Evolutionary conservation across 1,140 invertebrate genomes (phyloP), one percentile per base, ranked within the genome.

Genomic region (Papilio xuthus): DNA sequence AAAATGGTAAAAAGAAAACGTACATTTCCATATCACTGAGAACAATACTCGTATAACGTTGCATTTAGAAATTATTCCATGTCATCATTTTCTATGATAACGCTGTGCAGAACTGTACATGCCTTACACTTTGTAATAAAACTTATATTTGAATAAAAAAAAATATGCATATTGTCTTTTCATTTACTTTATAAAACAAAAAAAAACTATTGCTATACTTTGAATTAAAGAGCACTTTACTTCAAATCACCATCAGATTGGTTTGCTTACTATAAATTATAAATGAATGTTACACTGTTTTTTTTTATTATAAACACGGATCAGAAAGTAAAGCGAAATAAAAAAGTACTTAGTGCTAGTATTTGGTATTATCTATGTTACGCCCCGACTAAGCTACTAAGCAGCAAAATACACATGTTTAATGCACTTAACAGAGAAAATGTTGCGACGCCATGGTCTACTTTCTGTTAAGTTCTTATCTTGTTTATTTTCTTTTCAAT

Each of bases 401-500:
- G 50, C 42, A 44, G 15, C 23, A 50, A 71, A 71, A 73, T 67
- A 28, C 60, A 67, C 26, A 28, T 67, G 71, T 73, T 73, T 50
- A 73, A 47, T 73, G 26, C 42, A 50, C 71, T 73, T 73, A 26
- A 73, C 71, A 73, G 26, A 67, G 60, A 15, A 67, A 67, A 67
- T 15, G 26, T 70, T 77, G 60, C 77, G 69, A 75, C 78, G 74
- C 83, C 53, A 63, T 28, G 8, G 47, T 80, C 77, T 56, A 71
- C 80, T 67, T 79, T 80, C 76, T 82, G 81, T 77, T 84, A 86
- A 85, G 84, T 83, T 82, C 77, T 82, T 83, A 85, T 83, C 81
- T 86, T 84, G 81, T 87, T 85, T 88, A 83, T 83, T 86, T 87
- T 86, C 82, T 85, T 89, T 83, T 88, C 78, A 81, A 71, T 85